Percentiles rank a stretch among this genome's conserved stretches.
Conservation (phyloP, 2,888 invertebrate species). For the Caenorhabditis sp. region DNA sequence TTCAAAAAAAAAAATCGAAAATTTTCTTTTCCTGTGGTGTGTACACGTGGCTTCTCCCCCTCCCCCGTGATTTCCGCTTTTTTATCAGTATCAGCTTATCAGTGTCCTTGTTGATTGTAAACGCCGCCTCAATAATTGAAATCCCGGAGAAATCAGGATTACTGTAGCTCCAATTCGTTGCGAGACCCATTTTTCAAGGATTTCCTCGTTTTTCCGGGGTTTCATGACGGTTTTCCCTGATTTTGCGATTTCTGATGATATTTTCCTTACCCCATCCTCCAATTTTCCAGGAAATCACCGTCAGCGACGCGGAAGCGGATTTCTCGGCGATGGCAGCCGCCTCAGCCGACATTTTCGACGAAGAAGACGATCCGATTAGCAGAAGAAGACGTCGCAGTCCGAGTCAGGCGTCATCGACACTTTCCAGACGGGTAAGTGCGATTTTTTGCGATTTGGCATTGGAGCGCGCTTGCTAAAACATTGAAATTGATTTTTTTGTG, state of each 20-base stretch:
- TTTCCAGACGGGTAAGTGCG: constrained; percentile 51
- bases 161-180: too few species aligned
- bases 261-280: background rate
- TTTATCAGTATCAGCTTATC: background rate
- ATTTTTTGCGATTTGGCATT: too few species aligned
- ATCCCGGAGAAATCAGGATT: too few species aligned
- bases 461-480: too few species aligned
- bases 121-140: too few species aligned
- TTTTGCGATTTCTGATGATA: background rate
- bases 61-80: background rate
- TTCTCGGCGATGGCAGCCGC: constrained; percentile 57
- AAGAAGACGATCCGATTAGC: constrained; percentile 23
- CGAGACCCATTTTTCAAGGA: too few species aligned
- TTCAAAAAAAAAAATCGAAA: background rate
- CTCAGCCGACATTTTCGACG: constrained; percentile 33
- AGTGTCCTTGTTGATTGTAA: background rate
- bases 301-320: constrained; percentile 53
- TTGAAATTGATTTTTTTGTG: too few species aligned
- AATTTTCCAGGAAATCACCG: constrained; percentile 42
- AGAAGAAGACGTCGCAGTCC: constrained; percentile 48
- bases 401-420: constrained; percentile 45
- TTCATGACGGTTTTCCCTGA: too few species aligned
- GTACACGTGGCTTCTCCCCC: background rate
- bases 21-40: background rate
- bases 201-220: too few species aligned